phyloP scores from a whole-genome alignment of 2,797 vertebrate species.

The Dicrostonyx torquatus region DNA sequence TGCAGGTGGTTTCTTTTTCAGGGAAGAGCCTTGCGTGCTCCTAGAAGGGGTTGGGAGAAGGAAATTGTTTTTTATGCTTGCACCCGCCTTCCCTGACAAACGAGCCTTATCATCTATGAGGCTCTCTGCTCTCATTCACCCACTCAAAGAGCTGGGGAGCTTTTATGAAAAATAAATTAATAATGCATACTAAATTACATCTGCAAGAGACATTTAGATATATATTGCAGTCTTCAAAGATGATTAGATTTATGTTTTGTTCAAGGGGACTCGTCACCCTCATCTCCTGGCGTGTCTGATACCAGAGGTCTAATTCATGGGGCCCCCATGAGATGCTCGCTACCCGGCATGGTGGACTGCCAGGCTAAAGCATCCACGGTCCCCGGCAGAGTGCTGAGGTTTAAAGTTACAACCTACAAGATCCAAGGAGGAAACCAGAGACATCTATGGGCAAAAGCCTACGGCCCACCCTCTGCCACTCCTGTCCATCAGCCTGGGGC shows the following conservation, averaged over 20 bases:
- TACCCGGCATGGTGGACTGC: not conserved
- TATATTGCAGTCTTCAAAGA: slow-evolving; percentile 85
- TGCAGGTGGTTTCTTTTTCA: slow-evolving; percentile 61
- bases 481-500: slow-evolving; percentile 49
- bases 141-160: slow-evolving; percentile 83
- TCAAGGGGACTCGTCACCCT: slow-evolving; percentile 73
- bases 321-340: slow-evolving; percentile 13
- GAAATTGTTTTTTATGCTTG: slow-evolving; percentile 77
- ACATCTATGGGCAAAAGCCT: slow-evolving; percentile 63
- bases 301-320: not conserved
- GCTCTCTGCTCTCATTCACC: slow-evolving; percentile 82
- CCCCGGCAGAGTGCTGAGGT: not conserved
- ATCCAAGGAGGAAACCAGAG: not conserved
- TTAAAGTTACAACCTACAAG: not conserved
- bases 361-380: rapidly evolving
- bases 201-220: slow-evolving; percentile 87
- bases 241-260: slow-evolving; percentile 87
- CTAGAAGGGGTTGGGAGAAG: slow-evolving; percentile 68
- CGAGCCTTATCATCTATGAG: slow-evolving; percentile 78
- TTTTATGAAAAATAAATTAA: slow-evolving; percentile 90
- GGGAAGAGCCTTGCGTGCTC: slow-evolving; percentile 70
- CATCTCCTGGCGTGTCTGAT: slow-evolving; percentile 29
- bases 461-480: not conserved
- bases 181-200: slow-evolving; percentile 89
- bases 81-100: slow-evolving; percentile 82